Conservation (phyloP, 2,888 invertebrate genomes). For the Labia minor region DNA sequence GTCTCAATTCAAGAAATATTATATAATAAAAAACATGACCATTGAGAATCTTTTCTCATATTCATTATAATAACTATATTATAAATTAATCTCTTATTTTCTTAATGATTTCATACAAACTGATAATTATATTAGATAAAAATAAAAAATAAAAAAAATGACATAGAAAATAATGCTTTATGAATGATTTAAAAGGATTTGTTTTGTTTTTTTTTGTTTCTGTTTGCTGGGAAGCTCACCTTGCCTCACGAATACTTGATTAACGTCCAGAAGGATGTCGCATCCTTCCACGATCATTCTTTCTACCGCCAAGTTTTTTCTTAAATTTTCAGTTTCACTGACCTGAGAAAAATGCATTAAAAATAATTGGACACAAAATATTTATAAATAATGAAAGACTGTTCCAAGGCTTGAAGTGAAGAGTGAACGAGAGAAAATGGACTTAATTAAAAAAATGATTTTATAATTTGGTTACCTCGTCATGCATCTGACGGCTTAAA, state of each 20-base stretch:
- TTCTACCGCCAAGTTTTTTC: slow-evolving; percentile 84
- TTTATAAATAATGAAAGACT: slow-evolving; percentile 13
- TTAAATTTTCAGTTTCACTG: slow-evolving; percentile 82
- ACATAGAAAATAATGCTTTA: too few species aligned
- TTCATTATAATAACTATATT: too few species aligned
- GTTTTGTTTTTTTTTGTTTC: slow-evolving; percentile 16
- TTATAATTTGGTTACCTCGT: not conserved
- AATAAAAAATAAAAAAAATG: too few species aligned
- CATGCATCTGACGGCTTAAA: slow-evolving; percentile 62
- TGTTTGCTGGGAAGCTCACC: slow-evolving; percentile 40
- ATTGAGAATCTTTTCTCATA: too few species aligned
- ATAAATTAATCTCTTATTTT: too few species aligned
- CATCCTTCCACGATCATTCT: slow-evolving; percentile 90
- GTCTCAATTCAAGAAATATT: too few species aligned
- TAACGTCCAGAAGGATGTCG: slow-evolving; percentile 82
- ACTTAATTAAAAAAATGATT: too few species aligned
- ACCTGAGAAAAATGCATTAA: slow-evolving; percentile 43
- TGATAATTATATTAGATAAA: too few species aligned
- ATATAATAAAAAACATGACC: too few species aligned
- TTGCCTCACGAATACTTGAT: slow-evolving; percentile 87
- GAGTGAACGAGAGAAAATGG: too few species aligned
- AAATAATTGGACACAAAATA: slow-evolving; percentile 18
- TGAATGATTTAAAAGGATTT: too few species aligned
- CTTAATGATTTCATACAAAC: too few species aligned
- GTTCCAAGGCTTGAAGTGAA: slow-evolving; percentile 7